phyloP scores from a whole-genome alignment of 2,797 vertebrate species.

The Orestias chungarensis region DNA sequence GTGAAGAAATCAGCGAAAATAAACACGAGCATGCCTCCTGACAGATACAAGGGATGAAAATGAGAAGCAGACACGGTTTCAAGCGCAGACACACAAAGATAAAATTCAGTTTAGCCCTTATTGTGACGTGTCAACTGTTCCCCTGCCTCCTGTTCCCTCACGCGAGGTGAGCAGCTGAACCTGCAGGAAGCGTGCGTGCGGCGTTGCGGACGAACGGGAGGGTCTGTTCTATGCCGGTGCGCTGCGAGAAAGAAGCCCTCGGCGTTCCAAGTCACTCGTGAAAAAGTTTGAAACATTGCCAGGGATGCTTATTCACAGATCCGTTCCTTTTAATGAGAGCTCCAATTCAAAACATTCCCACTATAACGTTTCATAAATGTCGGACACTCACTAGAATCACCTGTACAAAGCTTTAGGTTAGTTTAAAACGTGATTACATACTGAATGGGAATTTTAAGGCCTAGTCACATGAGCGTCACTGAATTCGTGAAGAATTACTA shows the following conservation, averaged over 20 bases:
- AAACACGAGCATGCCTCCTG: conserved; percentile 60
- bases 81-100: conserved; percentile 77
- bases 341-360: conserved; percentile 27
- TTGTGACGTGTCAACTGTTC: conserved; percentile 74
- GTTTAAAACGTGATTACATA: conserved; percentile 22
- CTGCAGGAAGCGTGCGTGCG: conserved; percentile 53
- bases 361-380: conserved; percentile 58
- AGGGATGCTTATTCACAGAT: conserved; percentile 28
- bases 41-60: conserved; percentile 52
- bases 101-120: conserved; percentile 83
- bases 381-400: conserved; percentile 54
- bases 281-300: conserved; percentile 34
- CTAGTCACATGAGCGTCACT: conserved; percentile 44
- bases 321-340: conserved; percentile 17
- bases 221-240: not conserved
- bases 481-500: not conserved
- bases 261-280: conserved; percentile 22
- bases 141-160: conserved; percentile 28
- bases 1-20: conserved; percentile 18
- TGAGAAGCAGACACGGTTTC: conserved; percentile 70
- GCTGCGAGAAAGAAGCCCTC: conserved; percentile 21
- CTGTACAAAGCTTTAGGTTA: conserved; percentile 62
- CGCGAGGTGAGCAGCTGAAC: conserved; percentile 66
- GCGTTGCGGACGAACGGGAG: conserved; percentile 19
- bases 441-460: conserved; percentile 28